These are phyloP conservation scores for Zaprionus africanus DNA, from an alignment of 1,140 invertebrate species.

Conservation along the genomic window DNA sequence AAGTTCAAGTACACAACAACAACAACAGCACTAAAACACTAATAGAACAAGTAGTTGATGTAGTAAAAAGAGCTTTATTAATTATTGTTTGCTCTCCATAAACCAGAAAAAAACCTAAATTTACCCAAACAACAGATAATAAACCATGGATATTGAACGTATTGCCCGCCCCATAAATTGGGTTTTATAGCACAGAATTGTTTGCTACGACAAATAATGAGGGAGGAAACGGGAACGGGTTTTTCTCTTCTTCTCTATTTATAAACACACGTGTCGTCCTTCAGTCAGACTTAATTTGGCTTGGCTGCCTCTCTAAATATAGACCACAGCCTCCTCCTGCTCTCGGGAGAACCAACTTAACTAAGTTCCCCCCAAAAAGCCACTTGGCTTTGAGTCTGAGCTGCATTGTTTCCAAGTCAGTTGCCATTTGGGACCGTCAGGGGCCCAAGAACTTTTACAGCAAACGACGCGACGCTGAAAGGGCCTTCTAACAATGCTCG, in stretches of 20 bases:
- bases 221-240: not conserved
- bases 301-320: constrained; percentile 36
- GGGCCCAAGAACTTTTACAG: constrained; percentile 31
- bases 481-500: constrained; percentile 26
- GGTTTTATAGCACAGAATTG: constrained; percentile 2
- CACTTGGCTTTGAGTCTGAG: constrained; percentile 44
- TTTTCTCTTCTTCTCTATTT: constrained; percentile 30
- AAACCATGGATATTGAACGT: constrained; percentile 40
- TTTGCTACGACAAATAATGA: constrained; percentile 1
- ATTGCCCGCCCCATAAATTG: not conserved
- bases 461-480: constrained; percentile 15
- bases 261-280: constrained; percentile 19
- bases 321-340: constrained; percentile 37
- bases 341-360: not conserved
- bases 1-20: constrained; percentile 61
- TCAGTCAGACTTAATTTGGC: constrained; percentile 1
- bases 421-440: constrained; percentile 46
- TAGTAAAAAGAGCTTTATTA: constrained; percentile 10
- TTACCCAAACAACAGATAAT: constrained; percentile 29
- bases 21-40: not conserved
- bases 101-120: constrained; percentile 5
- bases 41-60: constrained; percentile 11
- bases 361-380: not conserved
- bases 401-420: constrained; percentile 64
- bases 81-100: constrained; percentile 24